phyloP scores from a whole-genome alignment of 1,140 invertebrate genomes.

The Metaphire vulgaris region DNA sequence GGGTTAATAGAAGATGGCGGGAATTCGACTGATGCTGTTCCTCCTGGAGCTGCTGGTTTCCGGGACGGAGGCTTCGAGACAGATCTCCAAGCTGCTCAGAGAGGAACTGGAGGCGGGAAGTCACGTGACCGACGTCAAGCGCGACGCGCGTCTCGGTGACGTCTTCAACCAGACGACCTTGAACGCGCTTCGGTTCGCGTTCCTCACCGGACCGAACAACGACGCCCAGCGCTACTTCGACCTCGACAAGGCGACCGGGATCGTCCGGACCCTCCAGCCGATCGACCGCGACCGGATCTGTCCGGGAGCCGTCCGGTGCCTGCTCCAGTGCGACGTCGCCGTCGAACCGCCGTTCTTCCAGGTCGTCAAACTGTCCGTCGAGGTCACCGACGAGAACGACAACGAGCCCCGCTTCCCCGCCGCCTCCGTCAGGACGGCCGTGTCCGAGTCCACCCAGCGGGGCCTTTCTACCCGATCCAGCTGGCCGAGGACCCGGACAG shows the following conservation, averaged over 20 bases:
- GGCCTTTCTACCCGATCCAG: constrained; percentile 57
- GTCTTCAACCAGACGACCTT: neutral
- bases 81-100: neutral
- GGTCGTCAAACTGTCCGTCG: constrained; percentile 31
- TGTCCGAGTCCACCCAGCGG: constrained; percentile 84
- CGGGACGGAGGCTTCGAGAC: neutral
- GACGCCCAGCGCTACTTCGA: neutral
- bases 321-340: constrained; percentile 15
- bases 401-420: constrained; percentile 39
- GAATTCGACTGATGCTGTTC: neutral
- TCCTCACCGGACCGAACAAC: neutral
- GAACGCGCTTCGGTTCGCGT: neutral
- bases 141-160: neutral
- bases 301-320: constrained; percentile 12
- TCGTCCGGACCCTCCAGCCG: constrained; percentile 18
- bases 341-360: constrained; percentile 17
- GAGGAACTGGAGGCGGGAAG: neutral
- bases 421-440: constrained; percentile 71
- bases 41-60: neutral
- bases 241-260: neutral
- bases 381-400: constrained; percentile 56
- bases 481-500: constrained; percentile 85
- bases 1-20: too few species aligned
- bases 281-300: constrained; percentile 26
- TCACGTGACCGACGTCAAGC: neutral